These are phyloP conservation scores for Chroicocephalus ridibundus DNA, from an alignment of 2,113 vertebrate species.

Conservation along the genomic window DNA sequence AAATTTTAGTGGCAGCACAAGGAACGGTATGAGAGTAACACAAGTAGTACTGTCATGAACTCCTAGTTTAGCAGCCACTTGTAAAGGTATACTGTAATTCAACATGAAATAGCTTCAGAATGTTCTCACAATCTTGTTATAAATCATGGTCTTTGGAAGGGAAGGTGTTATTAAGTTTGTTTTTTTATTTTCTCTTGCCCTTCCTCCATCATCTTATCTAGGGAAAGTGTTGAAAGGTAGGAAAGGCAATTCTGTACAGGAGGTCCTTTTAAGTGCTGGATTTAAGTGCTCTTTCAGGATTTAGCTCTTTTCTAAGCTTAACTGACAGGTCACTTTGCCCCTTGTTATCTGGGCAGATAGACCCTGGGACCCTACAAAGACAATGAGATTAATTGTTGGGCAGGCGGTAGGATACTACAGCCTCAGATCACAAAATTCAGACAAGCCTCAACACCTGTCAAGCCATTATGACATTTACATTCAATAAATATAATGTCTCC, in stretches of 20 bases:
- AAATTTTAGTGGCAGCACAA: conserved; percentile 79
- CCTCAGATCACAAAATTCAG: conserved; percentile 41
- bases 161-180: conserved; percentile 80
- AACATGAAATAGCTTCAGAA: conserved; percentile 83
- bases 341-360: conserved; percentile 49
- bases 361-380: conserved; percentile 31
- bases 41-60: conserved; percentile 66
- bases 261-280: conserved; percentile 67
- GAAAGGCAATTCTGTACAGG: conserved; percentile 73
- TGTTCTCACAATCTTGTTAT: conserved; percentile 80
- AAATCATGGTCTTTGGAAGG: conserved; percentile 76
- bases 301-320: conserved; percentile 47
- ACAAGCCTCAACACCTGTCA: conserved; percentile 42
- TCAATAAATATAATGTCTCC: conserved; percentile 53
- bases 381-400: conserved; percentile 44
- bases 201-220: conserved; percentile 76
- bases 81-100: conserved; percentile 82
- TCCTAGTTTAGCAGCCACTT: conserved; percentile 74
- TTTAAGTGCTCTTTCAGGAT: conserved; percentile 66
- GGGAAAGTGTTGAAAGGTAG: conserved; percentile 66
- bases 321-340: conserved; percentile 66
- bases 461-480: conserved; percentile 54
- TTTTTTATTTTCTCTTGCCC: conserved; percentile 73
- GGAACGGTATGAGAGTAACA: conserved; percentile 68
- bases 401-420: conserved; percentile 14